A percentile compares a stretch with the other conserved stretches of the same genome.
phyloP scores from a whole-genome alignment of 2,113 vertebrate species.

The Dasyurus viverrinus region DNA sequence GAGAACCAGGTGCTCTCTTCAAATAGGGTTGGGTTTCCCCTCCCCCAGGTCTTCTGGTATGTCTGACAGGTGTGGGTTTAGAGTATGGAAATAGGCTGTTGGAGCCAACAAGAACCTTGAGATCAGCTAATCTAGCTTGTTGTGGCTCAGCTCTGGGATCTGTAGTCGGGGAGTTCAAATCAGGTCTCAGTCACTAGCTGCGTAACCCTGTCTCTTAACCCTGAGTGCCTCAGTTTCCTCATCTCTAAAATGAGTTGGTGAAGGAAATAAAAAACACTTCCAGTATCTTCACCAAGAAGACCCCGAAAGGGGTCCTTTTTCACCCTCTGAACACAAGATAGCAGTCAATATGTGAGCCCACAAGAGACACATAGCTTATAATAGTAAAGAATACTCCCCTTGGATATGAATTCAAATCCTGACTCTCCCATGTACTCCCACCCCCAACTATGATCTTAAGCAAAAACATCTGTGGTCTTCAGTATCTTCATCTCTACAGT shows the following conservation, averaged over 20 bases:
- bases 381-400: too few species aligned
- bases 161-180: neutral
- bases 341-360: too few species aligned
- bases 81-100: neutral
- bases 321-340: too few species aligned
- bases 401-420: too few species aligned
- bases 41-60: neutral
- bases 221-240: neutral
- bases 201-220: neutral
- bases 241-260: neutral
- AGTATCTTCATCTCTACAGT: too few species aligned
- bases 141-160: neutral
- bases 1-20: constrained; percentile 17
- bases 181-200: neutral
- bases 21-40: constrained; percentile 54
- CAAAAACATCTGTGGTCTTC: too few species aligned
- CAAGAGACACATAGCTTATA: too few species aligned
- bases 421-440: too few species aligned
- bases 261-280: too few species aligned
- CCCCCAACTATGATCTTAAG: too few species aligned
- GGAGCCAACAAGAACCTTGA: neutral
- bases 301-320: neutral
- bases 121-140: neutral
- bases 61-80: neutral
- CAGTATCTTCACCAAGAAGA: neutral